Percentiles rank a stretch among this genome's conserved stretches.
phyloP scores from a whole-genome alignment of 2,888 invertebrate genomes.

The Tiliacea citrago region DNA sequence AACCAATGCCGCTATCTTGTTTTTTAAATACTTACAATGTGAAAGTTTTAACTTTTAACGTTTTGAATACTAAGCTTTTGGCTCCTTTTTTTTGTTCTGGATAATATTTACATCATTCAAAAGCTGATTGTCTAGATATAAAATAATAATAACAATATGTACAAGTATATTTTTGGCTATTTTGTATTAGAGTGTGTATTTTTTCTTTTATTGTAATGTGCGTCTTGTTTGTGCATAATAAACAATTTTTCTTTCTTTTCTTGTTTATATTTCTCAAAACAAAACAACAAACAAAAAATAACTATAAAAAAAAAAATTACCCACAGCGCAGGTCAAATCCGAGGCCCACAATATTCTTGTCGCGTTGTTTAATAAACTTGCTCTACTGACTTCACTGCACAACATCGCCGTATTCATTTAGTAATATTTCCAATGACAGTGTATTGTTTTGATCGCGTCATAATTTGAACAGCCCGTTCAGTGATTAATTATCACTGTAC shows the following conservation, averaged over 20 bases:
- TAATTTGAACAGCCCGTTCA: constrained; percentile 34
- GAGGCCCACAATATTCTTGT: neutral
- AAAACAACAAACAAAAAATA: neutral
- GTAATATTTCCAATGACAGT: constrained; percentile 29
- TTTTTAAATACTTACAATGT: neutral
- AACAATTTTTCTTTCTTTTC: no score
- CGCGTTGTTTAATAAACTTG: neutral
- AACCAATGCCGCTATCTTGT: neutral
- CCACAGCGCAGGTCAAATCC: neutral
- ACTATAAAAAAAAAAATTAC: no score
- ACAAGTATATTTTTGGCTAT: no score
- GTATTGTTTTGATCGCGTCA: constrained; percentile 30
- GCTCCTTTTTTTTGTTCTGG: no score
- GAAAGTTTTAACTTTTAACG: no score
- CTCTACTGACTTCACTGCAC: neutral
- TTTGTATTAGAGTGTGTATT: no score
- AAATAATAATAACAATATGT: no score
- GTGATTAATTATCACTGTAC: constrained; percentile 44
- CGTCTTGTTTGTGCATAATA: no score
- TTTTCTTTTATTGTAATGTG: no score
- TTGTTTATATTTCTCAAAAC: neutral
- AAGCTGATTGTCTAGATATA: no score
- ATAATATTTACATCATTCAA: no score
- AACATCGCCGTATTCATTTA: constrained; percentile 20
- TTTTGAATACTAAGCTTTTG: no score